Evolutionary conservation across 2,113 vertebrate genomes (phyloP).

Genomic region (Zosterops pallidus): DNA sequence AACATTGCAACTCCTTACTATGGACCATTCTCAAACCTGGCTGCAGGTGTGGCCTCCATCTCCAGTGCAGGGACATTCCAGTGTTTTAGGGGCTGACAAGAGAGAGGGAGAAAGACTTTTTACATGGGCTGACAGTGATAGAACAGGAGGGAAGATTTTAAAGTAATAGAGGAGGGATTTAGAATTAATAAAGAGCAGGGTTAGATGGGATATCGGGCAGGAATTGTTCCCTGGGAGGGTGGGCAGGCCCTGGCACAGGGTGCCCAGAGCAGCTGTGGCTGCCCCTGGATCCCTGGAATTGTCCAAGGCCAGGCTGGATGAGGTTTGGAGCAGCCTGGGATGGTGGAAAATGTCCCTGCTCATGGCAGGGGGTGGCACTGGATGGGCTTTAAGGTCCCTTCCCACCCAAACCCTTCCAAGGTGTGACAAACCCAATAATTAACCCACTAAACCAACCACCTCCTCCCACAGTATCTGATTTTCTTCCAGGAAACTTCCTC

Average conservation of each 20-base stretch:
- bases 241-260: background rate
- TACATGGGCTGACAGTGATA: background rate
- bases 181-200: too few relatives aligned
- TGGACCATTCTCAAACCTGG: rapidly evolving
- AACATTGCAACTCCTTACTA: rapidly evolving
- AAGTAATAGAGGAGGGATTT: background rate
- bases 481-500: background rate
- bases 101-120: background rate
- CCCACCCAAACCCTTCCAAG: background rate
- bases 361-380: rapidly evolving
- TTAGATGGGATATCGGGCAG: rapidly evolving
- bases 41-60: background rate
- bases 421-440: background rate
- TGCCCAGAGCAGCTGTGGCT: background rate
- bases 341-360: rapidly evolving
- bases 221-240: background rate
- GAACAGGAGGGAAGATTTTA: too few relatives aligned
- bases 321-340: background rate
- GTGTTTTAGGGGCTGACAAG: background rate
- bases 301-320: rapidly evolving
- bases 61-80: background rate
- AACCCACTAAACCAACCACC: background rate
- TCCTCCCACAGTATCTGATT: background rate
- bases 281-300: background rate
- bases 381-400: rapidly evolving